Evolutionary conservation across 1,140 invertebrate genomes (phyloP), one percentile per base, ranked within the genome.

Genomic region (Cataglyphis hispanica): DNA sequence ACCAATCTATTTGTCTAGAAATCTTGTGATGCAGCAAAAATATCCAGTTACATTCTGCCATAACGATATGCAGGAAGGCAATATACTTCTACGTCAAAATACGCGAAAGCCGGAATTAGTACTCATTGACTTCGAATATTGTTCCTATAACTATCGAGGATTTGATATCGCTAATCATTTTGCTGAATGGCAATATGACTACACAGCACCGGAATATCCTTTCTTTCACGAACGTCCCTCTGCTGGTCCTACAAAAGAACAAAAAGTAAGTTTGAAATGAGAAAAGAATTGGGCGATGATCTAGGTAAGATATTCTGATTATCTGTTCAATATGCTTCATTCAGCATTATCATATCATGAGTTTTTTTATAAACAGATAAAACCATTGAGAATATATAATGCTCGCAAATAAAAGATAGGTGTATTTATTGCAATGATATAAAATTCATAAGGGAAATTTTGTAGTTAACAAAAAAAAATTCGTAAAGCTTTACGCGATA

Each of bases 131-230:
- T 99, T 98, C 94, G 98, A 99, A 94, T 99, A 99, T 93, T 98
- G 98, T 93, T 98, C 98, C 0, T 99, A 99, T 94, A 99, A 99
- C 93, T 98, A 98, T 93, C 95, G 99, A 85, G 98, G 97, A 0
- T 99, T 99, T 95, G 99, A 99, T 95, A 95, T 99, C 77, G 99
- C 98, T 3, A 99, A 99, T 95, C 99, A 99, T 93, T 99, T 99
- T 93, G 96, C 98, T 86, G 99, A 99, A 95, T 99, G 98, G 98
- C 97, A 96, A 8, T 99, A 98, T 94, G 98, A 99, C 92, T 99
- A 99, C 93, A 98, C 97, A 0, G 96, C 96, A 74, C 94, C 96
- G 0, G 96, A 97, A 63, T 96, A 97, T 92, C 98, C 98, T 2
- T 98, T 97, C 94, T 99, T 97, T 92, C 96, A 95, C 69, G 97